Evolutionary conservation across 1,140 invertebrate genomes (phyloP), one percentile per base, ranked within the genome.

Genomic region (Argopecten irradians): DNA sequence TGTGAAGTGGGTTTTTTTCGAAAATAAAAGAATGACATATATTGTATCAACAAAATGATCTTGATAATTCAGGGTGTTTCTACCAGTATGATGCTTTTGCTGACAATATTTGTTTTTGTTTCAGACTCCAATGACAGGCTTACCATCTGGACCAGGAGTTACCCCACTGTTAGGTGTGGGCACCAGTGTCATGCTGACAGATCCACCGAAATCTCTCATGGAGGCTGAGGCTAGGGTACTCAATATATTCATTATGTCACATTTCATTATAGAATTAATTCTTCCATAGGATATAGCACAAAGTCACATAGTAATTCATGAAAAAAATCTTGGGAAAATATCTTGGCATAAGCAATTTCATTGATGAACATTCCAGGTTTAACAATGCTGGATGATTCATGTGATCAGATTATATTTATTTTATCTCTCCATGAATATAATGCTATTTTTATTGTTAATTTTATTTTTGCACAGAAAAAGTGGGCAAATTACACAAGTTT

Each of bases 151-250:
- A n/a, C 16, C 34, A 5, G 35, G 55, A 14, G n/a, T 83, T 36
- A 36, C 34, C 34, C 82, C 84, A 83, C 84, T 71, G 55, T 28
- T 28, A n/a, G 55, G 55, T 71, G 55, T 85, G 41, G 35, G 35
- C 33, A 85, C 41, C 16, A 83, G 43, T 41, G 71, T 34, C 19
- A 46, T n/a, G 33, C 71, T 87, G 46, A 83, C 41, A 43, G 86
- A 41, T 82, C 35, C 55, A 33, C 90, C 84, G 43, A 34, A 33
- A 7, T 88, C 84, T 36, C 83, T 88, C 32, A 86, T 85, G 39
- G 87, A 89, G 71, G 91, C 87, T 84, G 71, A 36, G 83, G 85
- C 87, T 83, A 87, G 82, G 86, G 90, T 89, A 88, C n/a, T 39
- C 5, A 89, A 33, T 86, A n/a, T 85, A 14, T 22, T 32, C 82